Conservation (phyloP, 1,140 invertebrate species). For the Panulirus ornatus region DNA sequence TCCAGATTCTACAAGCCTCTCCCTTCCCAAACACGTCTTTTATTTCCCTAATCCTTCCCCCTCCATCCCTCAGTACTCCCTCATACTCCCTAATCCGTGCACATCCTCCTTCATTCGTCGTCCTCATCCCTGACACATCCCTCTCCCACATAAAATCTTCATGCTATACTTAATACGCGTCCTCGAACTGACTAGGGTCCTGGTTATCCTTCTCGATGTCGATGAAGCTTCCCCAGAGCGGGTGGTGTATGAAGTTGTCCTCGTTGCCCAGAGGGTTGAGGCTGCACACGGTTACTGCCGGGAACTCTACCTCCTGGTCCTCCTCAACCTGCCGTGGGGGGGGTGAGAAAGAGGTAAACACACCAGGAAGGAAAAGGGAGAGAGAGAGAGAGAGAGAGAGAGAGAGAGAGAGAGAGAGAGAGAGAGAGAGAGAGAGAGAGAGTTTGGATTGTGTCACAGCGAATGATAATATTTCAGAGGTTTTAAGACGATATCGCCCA, state of each 20-base stretch:
- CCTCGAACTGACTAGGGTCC: slow-evolving; percentile 12
- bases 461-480: no score
- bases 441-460: neutral
- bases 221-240: slow-evolving; percentile 42
- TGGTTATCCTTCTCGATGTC: slow-evolving; percentile 34
- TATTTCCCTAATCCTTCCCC: no score
- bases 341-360: neutral
- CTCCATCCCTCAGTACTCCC: no score
- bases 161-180: neutral
- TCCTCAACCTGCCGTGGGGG: slow-evolving; percentile 41
- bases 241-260: slow-evolving; percentile 20
- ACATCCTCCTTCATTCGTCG: neutral
- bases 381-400: neutral
- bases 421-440: neutral
- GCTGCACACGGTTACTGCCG: slow-evolving; percentile 66
- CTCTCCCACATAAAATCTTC: neutral
- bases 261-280: slow-evolving; percentile 62
- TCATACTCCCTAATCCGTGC: no score
- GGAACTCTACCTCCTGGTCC: slow-evolving; percentile 45
- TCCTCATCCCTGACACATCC: neutral
- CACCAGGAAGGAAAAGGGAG: neutral
- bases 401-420: neutral
- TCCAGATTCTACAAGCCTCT: no score
- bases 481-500: no score
- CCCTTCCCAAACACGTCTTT: no score